These are phyloP conservation scores for Corbicula japonica DNA, from an alignment of 2,888 invertebrate genomes.

Conservation along the genomic window DNA sequence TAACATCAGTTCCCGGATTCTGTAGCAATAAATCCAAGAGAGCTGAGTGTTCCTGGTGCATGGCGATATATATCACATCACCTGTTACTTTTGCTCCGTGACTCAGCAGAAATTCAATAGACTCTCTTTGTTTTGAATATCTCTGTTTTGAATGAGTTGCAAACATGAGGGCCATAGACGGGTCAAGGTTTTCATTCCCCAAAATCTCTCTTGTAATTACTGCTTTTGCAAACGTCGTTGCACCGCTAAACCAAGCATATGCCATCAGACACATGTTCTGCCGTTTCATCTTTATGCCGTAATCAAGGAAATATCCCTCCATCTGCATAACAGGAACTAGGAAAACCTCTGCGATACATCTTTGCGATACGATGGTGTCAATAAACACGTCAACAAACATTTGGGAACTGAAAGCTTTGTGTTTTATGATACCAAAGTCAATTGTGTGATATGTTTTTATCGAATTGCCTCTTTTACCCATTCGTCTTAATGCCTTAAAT, in stretches of 20 bases:
- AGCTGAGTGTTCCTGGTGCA: not conserved
- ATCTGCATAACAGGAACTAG: constrained; percentile 19
- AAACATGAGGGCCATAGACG: constrained; percentile 5
- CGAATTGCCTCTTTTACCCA: not conserved
- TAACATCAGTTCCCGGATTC: not conserved
- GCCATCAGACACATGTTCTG: constrained; percentile 13
- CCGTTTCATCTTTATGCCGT: constrained; percentile 16
- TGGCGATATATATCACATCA: constrained; percentile 28
- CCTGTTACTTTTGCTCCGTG: constrained; percentile 2
- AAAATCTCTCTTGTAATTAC: not conserved
- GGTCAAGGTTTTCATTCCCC: not conserved
- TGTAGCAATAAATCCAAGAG: constrained; percentile 1
- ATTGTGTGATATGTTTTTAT: not conserved
- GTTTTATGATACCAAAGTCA: constrained; percentile 33
- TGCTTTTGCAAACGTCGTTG: constrained; percentile 2
- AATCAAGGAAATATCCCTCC: constrained; percentile 23
- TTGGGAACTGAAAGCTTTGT: constrained; percentile 3
- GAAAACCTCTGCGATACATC: not conserved
- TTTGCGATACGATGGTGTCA: not conserved
- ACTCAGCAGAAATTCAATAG: constrained; percentile 11
- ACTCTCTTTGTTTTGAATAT: not conserved
- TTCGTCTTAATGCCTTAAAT: not conserved
- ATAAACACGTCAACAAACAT: constrained; percentile 19
- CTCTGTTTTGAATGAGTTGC: constrained; percentile 10
- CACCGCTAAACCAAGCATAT: constrained; percentile 11